Base-by-base conservation (phyloP, 37 sponge, comb jelly and placozoan genomes). In the Crambe crambe region DNA sequence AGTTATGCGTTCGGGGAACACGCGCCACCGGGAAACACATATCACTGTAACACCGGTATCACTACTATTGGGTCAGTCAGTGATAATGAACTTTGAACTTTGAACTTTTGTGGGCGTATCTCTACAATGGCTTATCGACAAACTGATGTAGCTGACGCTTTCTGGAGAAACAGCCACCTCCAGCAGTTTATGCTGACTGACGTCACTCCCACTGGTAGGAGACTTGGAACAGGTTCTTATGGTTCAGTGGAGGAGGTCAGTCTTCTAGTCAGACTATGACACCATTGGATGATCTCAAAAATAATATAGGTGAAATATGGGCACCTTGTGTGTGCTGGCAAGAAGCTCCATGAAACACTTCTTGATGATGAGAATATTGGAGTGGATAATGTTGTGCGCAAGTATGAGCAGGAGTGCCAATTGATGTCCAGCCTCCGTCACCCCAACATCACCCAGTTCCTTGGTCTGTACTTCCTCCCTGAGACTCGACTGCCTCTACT, bases 371-470 rank as follows among this genome's bases (percentile, higher is more conserved):
- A 34, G 2, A 65, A 65, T 30, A 3, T 31, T 2, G 66, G 66
- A 31, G 66, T 65, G 35, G 35, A 2, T 65, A 9, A 65, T 32
- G 5, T 74, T 1, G 58, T 74, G 18, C 34, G 31, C 3, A 74
- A 31, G 47, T 74, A 36, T 32, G 18, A 37, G 1, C 27, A 77
- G 31, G 77, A 77, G 63, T 77, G 74, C 27, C 58, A 75, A 62
- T 37, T 71, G 5, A 71, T 82, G 74, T 31, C 79, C 63, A 37
- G 26, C 36, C 58, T 82, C 1, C 83, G 83, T 4, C 74, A 82
- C 58, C 83, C 83, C 0, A 80, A 82, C 47, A 64, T 82, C 58
- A 78, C 75, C 36, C 54, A 82, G 63, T 82, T 82, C 26, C 75
- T 82, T 2, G 73, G 65, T 58, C 37, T 73, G n/a, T 39, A 25